Evolutionary conservation across 2,113 vertebrate species (phyloP).

Genomic region (Dromas ardeola): DNA sequence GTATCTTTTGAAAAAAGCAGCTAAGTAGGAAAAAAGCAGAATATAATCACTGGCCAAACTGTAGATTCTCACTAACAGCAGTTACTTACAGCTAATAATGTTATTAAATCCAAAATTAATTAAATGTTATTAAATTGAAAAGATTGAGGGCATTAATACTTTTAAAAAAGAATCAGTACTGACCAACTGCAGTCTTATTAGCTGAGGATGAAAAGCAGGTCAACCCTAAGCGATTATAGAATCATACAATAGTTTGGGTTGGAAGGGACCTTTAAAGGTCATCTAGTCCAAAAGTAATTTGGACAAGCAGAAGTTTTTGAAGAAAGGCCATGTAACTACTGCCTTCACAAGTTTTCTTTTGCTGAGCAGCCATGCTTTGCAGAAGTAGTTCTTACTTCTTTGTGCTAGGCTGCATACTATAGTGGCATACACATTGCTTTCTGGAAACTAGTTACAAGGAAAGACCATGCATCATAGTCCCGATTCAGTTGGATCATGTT

Average conservation of each 20-base stretch:
- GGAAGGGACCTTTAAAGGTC: background rate
- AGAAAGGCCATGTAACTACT: background rate
- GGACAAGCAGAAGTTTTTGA: background rate
- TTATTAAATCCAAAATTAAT: background rate
- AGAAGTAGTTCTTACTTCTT: background rate
- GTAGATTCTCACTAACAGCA: background rate
- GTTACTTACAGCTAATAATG: background rate
- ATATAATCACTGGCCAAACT: background rate
- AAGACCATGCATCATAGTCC: rapidly evolving
- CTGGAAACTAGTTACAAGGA: background rate
- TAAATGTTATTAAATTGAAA: background rate
- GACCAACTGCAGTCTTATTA: background rate
- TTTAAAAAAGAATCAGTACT: background rate
- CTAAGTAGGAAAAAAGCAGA: background rate
- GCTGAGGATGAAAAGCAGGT: background rate
- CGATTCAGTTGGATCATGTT: background rate
- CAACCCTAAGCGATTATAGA: background rate
- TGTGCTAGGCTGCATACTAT: background rate
- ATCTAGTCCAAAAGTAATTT: background rate
- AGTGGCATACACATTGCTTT: background rate
- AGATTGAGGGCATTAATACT: background rate
- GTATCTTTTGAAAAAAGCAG: background rate
- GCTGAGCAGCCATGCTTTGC: background rate
- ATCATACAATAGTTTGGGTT: background rate
- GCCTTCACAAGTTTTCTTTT: background rate